Conservation (phyloP, 2,797 vertebrate species). For the Lacerta viridis region DNA sequence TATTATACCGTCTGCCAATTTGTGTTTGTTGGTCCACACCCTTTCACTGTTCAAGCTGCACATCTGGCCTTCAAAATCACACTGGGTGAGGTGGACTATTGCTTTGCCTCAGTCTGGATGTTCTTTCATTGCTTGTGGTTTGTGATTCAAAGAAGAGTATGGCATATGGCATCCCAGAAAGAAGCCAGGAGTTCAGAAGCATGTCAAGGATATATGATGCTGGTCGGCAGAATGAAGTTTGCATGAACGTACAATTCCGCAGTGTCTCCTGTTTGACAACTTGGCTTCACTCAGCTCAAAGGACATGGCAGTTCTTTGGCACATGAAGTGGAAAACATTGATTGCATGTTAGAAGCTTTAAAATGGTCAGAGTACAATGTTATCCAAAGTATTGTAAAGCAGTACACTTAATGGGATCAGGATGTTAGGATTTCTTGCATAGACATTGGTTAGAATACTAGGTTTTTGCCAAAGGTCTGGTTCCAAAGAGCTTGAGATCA, state of each 20-base stretch:
- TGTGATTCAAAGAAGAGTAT: not conserved
- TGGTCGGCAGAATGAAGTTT: conserved; percentile 2
- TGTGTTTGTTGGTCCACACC: not conserved
- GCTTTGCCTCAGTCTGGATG: not conserved
- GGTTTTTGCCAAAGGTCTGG: not conserved
- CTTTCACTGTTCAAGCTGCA: not conserved
- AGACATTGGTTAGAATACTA: conserved; percentile 12
- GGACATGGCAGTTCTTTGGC: conserved; percentile 22
- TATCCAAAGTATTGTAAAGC: conserved; percentile 12
- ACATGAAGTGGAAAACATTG: conserved; percentile 22
- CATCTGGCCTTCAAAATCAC: conserved; percentile 12
- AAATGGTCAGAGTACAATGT: not conserved
- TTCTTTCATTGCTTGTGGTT: conserved; percentile 25
- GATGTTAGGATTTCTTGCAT: conserved; percentile 12
- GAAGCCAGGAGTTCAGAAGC: not conserved
- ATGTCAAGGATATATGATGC: not conserved
- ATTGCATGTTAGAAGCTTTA: conserved; percentile 7
- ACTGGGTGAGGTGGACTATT: not conserved
- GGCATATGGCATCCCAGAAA: conserved; percentile 7
- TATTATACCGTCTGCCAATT: not conserved
- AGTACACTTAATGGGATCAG: conserved; percentile 20
- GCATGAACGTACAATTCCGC: not conserved
- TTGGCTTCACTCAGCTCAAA: conserved; percentile 10
- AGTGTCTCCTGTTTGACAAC: not conserved
- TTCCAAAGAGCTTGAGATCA: not conserved